A percentile compares a stretch with the other conserved stretches of the same genome.
Conservation (phyloP, 1,140 invertebrate species). For the Acyrthosiphon pisum region DNA sequence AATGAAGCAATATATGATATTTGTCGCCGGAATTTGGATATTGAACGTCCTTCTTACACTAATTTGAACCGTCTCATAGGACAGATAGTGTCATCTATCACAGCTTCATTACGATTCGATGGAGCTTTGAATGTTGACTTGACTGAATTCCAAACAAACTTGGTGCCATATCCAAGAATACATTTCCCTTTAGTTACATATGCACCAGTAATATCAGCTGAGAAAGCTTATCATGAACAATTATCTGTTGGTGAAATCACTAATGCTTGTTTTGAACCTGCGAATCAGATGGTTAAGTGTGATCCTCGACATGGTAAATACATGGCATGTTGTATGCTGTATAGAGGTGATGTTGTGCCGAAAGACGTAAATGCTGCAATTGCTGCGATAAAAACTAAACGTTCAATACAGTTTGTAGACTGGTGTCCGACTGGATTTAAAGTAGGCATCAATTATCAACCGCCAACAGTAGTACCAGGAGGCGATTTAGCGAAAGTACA, state of each 20-base stretch:
- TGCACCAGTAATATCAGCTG: constrained; percentile 83
- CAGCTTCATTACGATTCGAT: constrained; percentile 87
- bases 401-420: constrained; percentile 63
- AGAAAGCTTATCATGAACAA: constrained; percentile 87
- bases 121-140: constrained; percentile 88
- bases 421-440: constrained; percentile 76
- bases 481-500: constrained; percentile 85
- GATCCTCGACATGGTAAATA: constrained; percentile 88
- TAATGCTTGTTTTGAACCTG: constrained; percentile 87
- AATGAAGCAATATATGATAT: constrained; percentile 93
- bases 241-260: constrained; percentile 86
- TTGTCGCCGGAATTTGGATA: constrained; percentile 85
- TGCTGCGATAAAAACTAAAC: constrained; percentile 84
- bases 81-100: constrained; percentile 87
- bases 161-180: constrained; percentile 85
- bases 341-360: constrained; percentile 71
- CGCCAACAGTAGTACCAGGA: constrained; percentile 77
- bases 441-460: constrained; percentile 69
- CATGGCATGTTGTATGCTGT: constrained; percentile 87
- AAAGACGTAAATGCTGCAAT: constrained; percentile 87
- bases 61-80: constrained; percentile 82
- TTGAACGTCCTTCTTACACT: constrained; percentile 83
- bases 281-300: constrained; percentile 94
- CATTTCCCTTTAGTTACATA: constrained; percentile 85
- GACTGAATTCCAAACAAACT: constrained; percentile 89